These are phyloP conservation scores for Tyria jacobaeae DNA, from an alignment of 2,888 invertebrate species.

Conservation along the genomic window DNA sequence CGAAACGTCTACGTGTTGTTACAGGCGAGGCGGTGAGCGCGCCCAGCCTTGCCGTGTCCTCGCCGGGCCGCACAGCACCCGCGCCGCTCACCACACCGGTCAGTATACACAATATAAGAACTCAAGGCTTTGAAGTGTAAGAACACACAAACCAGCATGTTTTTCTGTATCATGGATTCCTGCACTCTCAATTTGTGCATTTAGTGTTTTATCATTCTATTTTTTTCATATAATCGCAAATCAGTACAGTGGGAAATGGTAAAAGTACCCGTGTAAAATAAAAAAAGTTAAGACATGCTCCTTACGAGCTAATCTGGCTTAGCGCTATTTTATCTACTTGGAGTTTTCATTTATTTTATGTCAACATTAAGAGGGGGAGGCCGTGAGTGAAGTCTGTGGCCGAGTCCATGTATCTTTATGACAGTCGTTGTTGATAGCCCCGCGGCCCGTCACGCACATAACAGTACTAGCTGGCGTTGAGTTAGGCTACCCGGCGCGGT, in stretches of 20 bases:
- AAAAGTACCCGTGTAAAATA: constrained; percentile 53
- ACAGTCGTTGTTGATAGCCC: neutral
- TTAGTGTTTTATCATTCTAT: constrained; percentile 43
- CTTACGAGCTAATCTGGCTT: constrained; percentile 55
- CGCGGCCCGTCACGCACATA: neutral
- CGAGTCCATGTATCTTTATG: no score
- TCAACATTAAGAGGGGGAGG: constrained; percentile 18
- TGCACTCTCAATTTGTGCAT: neutral
- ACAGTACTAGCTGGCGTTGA: neutral
- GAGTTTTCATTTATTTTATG: constrained; percentile 60
- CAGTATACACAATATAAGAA: constrained; percentile 28
- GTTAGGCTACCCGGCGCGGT: neutral
- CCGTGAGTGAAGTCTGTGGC: no score
- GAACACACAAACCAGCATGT: no score
- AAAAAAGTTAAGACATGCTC: constrained; percentile 52
- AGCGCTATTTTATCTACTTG: constrained; percentile 61
- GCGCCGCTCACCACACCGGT: constrained; percentile 72
- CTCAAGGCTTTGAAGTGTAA: no score
- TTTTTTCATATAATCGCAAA: constrained; percentile 37
- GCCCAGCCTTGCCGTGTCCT: constrained; percentile 63
- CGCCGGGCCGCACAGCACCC: constrained; percentile 67
- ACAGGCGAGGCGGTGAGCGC: constrained; percentile 62
- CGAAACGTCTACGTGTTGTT: constrained; percentile 23
- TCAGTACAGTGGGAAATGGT: constrained; percentile 44
- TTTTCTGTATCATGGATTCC: no score